Evolutionary conservation across 2,113 vertebrate genomes (phyloP), one percentile per base, ranked within the genome.

Genomic region (Platichthys flesus): DNA sequence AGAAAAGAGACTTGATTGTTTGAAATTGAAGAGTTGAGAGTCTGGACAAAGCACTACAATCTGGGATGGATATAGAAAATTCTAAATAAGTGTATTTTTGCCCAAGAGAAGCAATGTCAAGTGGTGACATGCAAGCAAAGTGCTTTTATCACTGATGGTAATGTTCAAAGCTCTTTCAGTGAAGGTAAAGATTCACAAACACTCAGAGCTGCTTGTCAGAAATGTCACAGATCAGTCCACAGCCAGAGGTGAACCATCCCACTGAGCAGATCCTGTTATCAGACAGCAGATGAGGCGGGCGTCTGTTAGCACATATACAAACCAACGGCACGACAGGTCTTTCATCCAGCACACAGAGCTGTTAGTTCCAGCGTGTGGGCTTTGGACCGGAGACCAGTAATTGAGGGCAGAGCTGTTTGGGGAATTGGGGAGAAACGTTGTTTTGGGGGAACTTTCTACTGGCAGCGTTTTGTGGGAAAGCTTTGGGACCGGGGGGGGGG

Each of bases 221-320:
- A 4, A 71, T 67, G 82, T 57, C 65, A 56, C 47, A 20, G 26
- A 73, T 16, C 47, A 18, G 47, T 18, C 47, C 15, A 4, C 47
- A 49, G 47, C 47, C 61, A 40, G 35, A 0, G 18, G 54, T 54
- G 68, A 64, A 69, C 42, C 18, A 4, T 79, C 37, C 35, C 24
- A 37, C 45, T 14, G 54, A 73, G 79, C 55, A 47, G 65, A 82
- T 68, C 45, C 28, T 24, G 63, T 64, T 72, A 84, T 69, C 58
- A 74, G 74, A 66, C 66, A 49, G 68, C 71, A 85, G 67, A 74
- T 83, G 66, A 31, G 51, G 54, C 18, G 0, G 54, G 67, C 63
- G 63, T 90, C 83, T 85, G 79, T 78, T 71, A 35, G 68, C 71
- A 79, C 45, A 69, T 82, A 82, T 56, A 65, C 56, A 71, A 49